phyloP scores from a whole-genome alignment of 2,113 vertebrate genomes.

The Athene noctua region DNA sequence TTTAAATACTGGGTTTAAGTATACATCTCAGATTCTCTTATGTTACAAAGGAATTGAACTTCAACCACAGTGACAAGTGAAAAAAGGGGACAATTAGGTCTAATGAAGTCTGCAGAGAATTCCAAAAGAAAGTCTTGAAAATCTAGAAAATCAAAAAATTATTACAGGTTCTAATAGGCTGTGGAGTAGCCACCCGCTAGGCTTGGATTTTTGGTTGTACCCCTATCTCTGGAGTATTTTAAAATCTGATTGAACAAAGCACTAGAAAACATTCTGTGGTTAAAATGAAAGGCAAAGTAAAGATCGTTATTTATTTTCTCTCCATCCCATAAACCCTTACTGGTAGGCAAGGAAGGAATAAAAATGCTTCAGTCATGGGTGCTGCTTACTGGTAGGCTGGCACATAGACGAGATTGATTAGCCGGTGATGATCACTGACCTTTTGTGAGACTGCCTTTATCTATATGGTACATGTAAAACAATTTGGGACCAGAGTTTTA shows the following conservation, averaged over 20 bases:
- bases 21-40: background rate
- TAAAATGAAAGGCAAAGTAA: slow-evolving; percentile 1
- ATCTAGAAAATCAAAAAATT: background rate
- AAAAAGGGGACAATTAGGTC: background rate
- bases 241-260: slow-evolving; percentile 29
- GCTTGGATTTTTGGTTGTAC: background rate
- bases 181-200: background rate
- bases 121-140: background rate
- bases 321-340: background rate
- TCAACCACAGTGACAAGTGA: background rate
- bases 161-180: background rate
- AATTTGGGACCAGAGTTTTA: background rate
- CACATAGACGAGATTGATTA: background rate
- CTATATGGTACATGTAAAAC: background rate
- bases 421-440: background rate
- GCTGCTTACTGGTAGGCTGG: background rate
- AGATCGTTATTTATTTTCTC: background rate
- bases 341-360: background rate
- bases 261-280: background rate
- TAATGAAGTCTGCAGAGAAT: background rate
- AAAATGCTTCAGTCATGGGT: background rate
- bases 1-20: background rate
- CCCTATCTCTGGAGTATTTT: background rate
- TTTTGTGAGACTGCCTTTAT: background rate
- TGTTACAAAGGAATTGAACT: background rate